Percentiles rank a stretch among this genome's conserved stretches.
Conservation (phyloP, 2,113 vertebrate genomes). For the Gorsachius goisagi region DNA sequence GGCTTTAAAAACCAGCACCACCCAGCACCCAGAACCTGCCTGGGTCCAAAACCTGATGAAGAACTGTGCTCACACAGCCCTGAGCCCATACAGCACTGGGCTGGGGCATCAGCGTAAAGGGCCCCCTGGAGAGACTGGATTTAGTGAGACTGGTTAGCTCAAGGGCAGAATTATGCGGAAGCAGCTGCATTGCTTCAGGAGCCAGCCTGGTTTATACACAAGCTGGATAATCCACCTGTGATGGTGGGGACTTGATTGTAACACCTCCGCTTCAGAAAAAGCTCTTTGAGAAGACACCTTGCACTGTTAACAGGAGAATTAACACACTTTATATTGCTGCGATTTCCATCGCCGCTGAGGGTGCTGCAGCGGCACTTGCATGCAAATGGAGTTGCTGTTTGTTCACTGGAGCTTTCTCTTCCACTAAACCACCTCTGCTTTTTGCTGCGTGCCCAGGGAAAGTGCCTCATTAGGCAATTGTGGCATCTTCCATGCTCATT, state of each 20-base stretch:
- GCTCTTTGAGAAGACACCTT: neutral
- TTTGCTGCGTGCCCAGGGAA: neutral
- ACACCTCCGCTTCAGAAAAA: neutral
- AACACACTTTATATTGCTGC: neutral
- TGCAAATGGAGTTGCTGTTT: neutral
- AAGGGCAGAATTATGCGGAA: neutral
- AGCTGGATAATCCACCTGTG: neutral
- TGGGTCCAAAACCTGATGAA: neutral
- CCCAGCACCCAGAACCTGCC: neutral
- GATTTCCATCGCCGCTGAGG: neutral
- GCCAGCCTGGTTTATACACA: neutral
- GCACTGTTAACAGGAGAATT: neutral
- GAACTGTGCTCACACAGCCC: neutral
- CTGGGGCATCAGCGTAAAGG: neutral
- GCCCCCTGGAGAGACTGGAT: neutral
- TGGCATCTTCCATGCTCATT: constrained; percentile 45
- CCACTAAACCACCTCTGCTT: neutral
- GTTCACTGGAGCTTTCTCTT: neutral
- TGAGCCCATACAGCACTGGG: neutral
- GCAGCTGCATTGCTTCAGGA: neutral
- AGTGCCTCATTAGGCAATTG: neutral
- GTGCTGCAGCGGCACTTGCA: neutral
- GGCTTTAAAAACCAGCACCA: neutral
- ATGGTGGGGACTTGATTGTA: neutral
- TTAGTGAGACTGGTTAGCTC: neutral